phyloP scores from a whole-genome alignment of 2,888 invertebrate genomes.

The Furcula furcula region DNA sequence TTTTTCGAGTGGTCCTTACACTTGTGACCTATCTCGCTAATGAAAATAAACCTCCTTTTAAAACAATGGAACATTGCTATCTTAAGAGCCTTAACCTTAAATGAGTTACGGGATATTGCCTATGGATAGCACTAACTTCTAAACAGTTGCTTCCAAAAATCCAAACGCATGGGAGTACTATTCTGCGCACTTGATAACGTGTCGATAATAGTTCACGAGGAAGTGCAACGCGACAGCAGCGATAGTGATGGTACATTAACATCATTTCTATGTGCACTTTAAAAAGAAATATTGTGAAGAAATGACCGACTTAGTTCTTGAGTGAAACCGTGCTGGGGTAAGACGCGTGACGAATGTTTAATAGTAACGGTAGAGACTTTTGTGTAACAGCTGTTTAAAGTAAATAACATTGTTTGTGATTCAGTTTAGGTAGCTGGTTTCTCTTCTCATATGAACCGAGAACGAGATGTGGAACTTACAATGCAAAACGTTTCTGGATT shows the following conservation, averaged over 20 bases:
- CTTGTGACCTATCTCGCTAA: no score
- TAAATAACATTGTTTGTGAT: not conserved
- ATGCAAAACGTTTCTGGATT: slow-evolving; percentile 18
- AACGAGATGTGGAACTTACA: slow-evolving; percentile 16
- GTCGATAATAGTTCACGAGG: slow-evolving; percentile 61
- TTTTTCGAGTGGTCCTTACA: no score
- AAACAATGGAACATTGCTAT: no score
- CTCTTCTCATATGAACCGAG: no score
- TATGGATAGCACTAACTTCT: no score
- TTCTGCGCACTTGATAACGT: slow-evolving; percentile 49
- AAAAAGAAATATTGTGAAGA: slow-evolving; percentile 16
- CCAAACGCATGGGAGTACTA: slow-evolving; percentile 16
- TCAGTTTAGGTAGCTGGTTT: not conserved
- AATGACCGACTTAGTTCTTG: slow-evolving; percentile 10
- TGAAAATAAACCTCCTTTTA: no score
- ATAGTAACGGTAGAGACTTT: slow-evolving; percentile 6
- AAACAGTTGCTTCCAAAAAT: slow-evolving; percentile 31
- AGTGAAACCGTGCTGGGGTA: slow-evolving; percentile 10
- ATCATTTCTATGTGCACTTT: slow-evolving; percentile 26
- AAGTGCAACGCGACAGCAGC: slow-evolving; percentile 44
- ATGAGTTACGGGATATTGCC: no score
- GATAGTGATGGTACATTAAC: slow-evolving; percentile 33
- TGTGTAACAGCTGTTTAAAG: slow-evolving; percentile 4
- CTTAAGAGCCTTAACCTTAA: no score
- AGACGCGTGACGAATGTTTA: slow-evolving; percentile 12